A percentile compares a stretch with the other conserved stretches of the same genome.
Evolutionary conservation across 2,888 invertebrate genomes (phyloP).

Genomic region (Callinectes sapidus): DNA sequence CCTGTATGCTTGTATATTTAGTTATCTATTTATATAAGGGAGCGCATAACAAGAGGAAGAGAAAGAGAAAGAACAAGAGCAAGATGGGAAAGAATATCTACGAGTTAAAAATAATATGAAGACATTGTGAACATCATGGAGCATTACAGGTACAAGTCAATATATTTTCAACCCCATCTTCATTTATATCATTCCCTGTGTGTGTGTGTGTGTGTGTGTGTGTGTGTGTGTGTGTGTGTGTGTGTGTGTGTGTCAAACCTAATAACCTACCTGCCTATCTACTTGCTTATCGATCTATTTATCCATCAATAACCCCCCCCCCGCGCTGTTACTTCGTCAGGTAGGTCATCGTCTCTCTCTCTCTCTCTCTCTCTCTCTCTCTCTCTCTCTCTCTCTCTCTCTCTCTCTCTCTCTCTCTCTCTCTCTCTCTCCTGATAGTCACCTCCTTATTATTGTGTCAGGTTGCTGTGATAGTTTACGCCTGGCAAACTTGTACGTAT

Average conservation of each 20-base stretch:
- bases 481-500: too few relatives aligned
- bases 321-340: too few relatives aligned
- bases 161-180: background rate
- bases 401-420: background rate
- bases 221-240: slow-evolving; percentile 41
- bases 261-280: background rate
- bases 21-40: background rate
- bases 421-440: background rate
- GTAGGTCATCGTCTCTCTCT: too few relatives aligned
- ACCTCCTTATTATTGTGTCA: background rate
- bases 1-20: background rate
- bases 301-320: too few relatives aligned
- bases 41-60: background rate
- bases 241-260: background rate
- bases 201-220: slow-evolving; percentile 38
- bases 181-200: background rate
- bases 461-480: too few relatives aligned
- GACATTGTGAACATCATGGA: background rate
- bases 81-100: background rate
- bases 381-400: background rate
- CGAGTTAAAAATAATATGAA: background rate
- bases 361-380: background rate
- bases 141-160: background rate
- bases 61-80: background rate
- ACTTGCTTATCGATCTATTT: background rate